Evolutionary conservation across 2,888 invertebrate species (phyloP).

Genomic region (Rhagophthalmus giganteus): DNA sequence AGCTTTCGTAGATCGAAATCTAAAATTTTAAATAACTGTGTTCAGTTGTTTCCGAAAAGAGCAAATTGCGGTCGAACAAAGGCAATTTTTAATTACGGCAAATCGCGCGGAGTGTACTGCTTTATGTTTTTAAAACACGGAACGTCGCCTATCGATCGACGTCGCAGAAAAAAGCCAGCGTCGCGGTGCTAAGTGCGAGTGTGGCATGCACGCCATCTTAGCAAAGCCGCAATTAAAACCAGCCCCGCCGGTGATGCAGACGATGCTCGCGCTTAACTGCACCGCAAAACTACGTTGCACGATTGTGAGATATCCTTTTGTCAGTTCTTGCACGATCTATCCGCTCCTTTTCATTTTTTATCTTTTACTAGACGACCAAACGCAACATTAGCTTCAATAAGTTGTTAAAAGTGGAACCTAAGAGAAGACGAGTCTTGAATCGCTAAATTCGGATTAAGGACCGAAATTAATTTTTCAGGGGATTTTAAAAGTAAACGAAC

Average conservation of each 20-base stretch:
- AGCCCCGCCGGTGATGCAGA: slow-evolving; percentile 35
- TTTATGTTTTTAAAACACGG: slow-evolving; percentile 56
- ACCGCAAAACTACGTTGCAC: slow-evolving; percentile 22
- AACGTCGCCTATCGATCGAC: slow-evolving; percentile 53
- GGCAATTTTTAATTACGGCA: slow-evolving; percentile 29
- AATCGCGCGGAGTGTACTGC: slow-evolving; percentile 42
- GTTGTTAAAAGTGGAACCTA: slow-evolving; percentile 12
- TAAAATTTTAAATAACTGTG: slow-evolving; percentile 21
- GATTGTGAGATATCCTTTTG: slow-evolving; percentile 25
- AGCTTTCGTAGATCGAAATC: slow-evolving; percentile 18
- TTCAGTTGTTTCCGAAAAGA: slow-evolving; percentile 20
- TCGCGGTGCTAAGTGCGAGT: slow-evolving; percentile 57
- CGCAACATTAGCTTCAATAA: slow-evolving; percentile 22
- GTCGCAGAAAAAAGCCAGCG: slow-evolving; percentile 52
- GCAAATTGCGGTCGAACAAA: slow-evolving; percentile 26
- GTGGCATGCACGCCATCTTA: slow-evolving; percentile 58
- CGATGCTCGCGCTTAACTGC: slow-evolving; percentile 26
- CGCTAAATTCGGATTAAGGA: slow-evolving; percentile 3
- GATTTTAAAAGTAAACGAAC: neutral
- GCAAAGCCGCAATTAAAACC: slow-evolving; percentile 56
- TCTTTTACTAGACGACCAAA: slow-evolving; percentile 18
- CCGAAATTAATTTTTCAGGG: neutral
- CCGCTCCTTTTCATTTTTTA: slow-evolving; percentile 16
- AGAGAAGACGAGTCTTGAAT: slow-evolving; percentile 10
- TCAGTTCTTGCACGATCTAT: slow-evolving; percentile 26